These are phyloP conservation scores for Dasysyrphus tricinctus DNA, from an alignment of 2,888 invertebrate species.

Conservation along the genomic window DNA sequence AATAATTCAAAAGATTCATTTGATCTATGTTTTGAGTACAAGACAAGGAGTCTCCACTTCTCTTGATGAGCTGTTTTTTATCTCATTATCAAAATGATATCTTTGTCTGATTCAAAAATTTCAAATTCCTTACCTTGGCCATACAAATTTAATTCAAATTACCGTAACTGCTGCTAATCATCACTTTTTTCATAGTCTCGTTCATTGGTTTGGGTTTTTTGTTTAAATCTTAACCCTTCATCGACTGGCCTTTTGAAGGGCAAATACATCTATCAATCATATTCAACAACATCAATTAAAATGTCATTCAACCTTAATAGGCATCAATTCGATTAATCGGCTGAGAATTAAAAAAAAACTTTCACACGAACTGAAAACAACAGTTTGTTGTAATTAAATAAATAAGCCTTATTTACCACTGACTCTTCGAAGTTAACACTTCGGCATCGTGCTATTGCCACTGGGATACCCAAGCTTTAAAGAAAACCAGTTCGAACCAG, in stretches of 20 bases:
- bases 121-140: neutral
- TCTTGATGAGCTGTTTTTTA: neutral
- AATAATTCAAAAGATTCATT: no score
- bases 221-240: conserved; percentile 12
- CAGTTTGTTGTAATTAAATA: conserved; percentile 23
- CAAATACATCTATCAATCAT: conserved; percentile 19
- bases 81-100: neutral
- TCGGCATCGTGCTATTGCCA: neutral
- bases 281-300: conserved; percentile 17
- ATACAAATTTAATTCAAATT: neutral
- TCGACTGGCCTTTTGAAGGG: conserved; percentile 9
- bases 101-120: neutral
- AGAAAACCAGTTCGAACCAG: conserved; percentile 32
- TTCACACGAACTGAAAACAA: conserved; percentile 10
- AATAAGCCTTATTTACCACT: conserved; percentile 24
- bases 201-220: neutral
- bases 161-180: conserved; percentile 2
- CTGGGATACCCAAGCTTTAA: conserved; percentile 16
- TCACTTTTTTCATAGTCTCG: neutral
- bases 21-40: no score
- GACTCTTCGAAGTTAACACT: conserved; percentile 9
- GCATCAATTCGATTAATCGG: conserved; percentile 14
- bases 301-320: conserved; percentile 30
- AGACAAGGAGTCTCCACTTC: neutral
- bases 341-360: conserved; percentile 1